phyloP scores from a whole-genome alignment of 2,888 invertebrate species.

The Cheilosia pagana region DNA sequence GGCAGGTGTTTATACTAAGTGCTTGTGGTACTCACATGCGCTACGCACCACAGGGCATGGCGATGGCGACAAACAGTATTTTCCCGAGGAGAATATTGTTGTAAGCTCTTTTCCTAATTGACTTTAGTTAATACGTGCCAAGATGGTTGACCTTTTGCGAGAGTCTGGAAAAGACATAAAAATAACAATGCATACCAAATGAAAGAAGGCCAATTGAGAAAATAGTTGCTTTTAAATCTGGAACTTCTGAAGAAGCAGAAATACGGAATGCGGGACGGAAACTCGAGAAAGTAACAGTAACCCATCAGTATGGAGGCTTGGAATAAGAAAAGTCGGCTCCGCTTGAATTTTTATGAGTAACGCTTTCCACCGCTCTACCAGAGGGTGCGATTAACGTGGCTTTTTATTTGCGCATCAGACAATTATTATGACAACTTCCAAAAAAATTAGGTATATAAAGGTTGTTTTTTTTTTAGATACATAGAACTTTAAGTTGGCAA shows the following conservation, averaged over 20 bases:
- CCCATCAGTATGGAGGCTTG: no score
- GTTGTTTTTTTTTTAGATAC: no score
- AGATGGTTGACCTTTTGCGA: slow-evolving; percentile 56
- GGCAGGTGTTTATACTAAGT: slow-evolving; percentile 61
- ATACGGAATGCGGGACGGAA: no score
- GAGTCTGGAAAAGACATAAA: not conserved
- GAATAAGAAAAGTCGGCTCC: no score
- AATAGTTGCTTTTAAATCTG: not conserved
- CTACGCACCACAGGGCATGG: not conserved
- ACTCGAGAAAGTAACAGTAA: no score
- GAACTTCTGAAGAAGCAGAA: not conserved
- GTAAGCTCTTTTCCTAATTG: slow-evolving; percentile 49
- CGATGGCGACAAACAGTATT: not conserved
- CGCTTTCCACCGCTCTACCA: no score
- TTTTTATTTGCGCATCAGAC: no score
- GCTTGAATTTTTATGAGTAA: no score
- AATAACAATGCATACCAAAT: slow-evolving; percentile 29
- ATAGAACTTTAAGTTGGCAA: no score
- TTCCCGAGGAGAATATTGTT: slow-evolving; percentile 7
- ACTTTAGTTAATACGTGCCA: slow-evolving; percentile 68
- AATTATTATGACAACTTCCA: no score
- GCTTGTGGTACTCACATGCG: slow-evolving; percentile 28
- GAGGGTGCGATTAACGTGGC: no score
- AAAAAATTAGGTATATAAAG: no score
- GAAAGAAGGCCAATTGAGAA: not conserved